A percentile compares a stretch with the other conserved stretches of the same genome.
These are phyloP conservation scores for Scaptomyza parva DNA, from an alignment of 2,888 invertebrate species.

Conservation along the genomic window DNA sequence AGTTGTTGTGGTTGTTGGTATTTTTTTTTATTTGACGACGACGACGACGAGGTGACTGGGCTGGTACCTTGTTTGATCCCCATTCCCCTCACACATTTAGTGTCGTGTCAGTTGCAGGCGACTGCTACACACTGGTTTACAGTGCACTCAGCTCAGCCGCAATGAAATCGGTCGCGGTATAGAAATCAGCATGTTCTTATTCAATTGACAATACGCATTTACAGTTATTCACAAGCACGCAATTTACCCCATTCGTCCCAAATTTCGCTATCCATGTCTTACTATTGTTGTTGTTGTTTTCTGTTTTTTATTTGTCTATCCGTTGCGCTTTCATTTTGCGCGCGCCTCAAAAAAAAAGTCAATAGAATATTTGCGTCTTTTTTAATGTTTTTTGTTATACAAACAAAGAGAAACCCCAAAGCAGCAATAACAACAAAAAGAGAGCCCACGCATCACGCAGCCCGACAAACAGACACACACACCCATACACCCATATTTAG, in stretches of 20 bases:
- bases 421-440: constrained; percentile 6
- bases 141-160: constrained; percentile 18
- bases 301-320: constrained; percentile 8
- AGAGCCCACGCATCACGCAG: constrained; percentile 6
- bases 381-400: constrained; percentile 13
- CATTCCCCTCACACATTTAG: not conserved
- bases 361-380: constrained; percentile 55
- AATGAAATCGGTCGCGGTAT: constrained; percentile 6
- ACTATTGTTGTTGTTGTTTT: constrained; percentile 3
- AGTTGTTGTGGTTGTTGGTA: constrained; percentile 19
- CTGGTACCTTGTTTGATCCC: constrained; percentile 9
- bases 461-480: not conserved
- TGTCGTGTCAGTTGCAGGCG: constrained; percentile 8
- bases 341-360: constrained; percentile 36
- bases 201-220: constrained; percentile 41
- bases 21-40: not conserved
- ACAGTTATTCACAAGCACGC: constrained; percentile 8
- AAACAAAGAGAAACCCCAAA: constrained; percentile 14
- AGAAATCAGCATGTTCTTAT: constrained; percentile 38
- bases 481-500: constrained; percentile 6
- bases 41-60: constrained; percentile 23
- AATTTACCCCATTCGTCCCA: constrained; percentile 15
- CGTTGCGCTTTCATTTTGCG: constrained; percentile 9
- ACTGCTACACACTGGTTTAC: constrained; percentile 14
- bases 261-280: constrained; percentile 11